Conservation (phyloP, 2,113 vertebrate species). For the Puntigrus tetrazona region DNA sequence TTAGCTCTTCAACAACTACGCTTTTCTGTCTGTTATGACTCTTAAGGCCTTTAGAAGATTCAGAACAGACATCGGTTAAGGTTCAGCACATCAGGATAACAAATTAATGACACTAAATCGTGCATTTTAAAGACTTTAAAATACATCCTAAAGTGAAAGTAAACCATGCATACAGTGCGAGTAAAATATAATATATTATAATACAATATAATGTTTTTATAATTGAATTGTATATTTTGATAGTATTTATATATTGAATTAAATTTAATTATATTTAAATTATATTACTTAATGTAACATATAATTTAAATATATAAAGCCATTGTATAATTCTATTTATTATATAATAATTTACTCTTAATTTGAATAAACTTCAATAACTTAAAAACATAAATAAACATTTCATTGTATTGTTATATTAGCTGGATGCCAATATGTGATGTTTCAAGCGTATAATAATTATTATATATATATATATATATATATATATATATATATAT, state of each 20-base stretch:
- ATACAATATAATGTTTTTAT: too few relatives aligned
- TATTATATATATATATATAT: too few relatives aligned
- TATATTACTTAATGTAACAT: too few relatives aligned
- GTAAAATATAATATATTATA: not conserved
- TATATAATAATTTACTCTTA: too few relatives aligned
- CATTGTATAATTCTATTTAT: too few relatives aligned
- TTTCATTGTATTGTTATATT: not conserved
- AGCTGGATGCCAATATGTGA: not conserved
- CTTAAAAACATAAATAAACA: not conserved
- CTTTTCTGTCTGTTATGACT: conserved; percentile 32
- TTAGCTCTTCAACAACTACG: not conserved
- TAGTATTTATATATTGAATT: too few relatives aligned
- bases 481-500: too few relatives aligned
- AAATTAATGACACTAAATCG: not conserved
- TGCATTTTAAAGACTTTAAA: not conserved
- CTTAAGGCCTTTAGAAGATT: conserved; percentile 55
- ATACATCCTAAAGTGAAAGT: not conserved
- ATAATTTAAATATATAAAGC: too few relatives aligned
- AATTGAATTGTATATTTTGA: too few relatives aligned
- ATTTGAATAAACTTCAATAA: too few relatives aligned
- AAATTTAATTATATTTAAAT: too few relatives aligned
- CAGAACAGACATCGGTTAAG: not conserved
- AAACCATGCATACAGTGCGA: not conserved
- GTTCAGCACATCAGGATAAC: too few relatives aligned
- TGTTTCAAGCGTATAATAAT: not conserved